These are phyloP conservation scores for Patella vulgata DNA, from an alignment of 1,140 invertebrate genomes.

Conservation along the genomic window DNA sequence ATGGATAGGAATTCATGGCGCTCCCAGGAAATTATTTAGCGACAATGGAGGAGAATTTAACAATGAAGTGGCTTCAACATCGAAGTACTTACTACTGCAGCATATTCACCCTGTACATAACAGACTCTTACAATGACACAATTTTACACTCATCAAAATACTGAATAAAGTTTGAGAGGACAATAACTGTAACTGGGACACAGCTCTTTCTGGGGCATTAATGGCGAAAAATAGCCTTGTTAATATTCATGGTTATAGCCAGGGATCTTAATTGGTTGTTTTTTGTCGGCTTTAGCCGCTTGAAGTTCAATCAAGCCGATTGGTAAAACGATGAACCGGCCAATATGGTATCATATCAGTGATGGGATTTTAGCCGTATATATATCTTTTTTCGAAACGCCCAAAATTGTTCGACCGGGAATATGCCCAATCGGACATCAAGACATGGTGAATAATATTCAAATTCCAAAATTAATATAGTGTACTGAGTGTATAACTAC, in stretches of 20 bases:
- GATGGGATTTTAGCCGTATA: no score
- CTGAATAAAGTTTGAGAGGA: slow-evolving; percentile 3
- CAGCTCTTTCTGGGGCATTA: not conserved
- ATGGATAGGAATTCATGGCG: slow-evolving; percentile 12
- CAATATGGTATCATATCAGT: no score
- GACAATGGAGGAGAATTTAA: slow-evolving; percentile 22
- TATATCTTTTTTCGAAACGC: no score
- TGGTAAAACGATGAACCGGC: no score
- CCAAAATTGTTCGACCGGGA: no score
- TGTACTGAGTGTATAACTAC: no score
- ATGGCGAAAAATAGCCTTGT: slow-evolving; percentile 3
- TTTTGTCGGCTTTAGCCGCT: no score
- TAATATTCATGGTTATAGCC: slow-evolving; percentile 19
- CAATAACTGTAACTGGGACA: slow-evolving; percentile 6
- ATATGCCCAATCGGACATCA: no score
- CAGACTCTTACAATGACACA: slow-evolving; percentile 14
- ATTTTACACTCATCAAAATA: slow-evolving; percentile 14
- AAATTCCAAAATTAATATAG: no score
- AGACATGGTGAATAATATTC: no score
- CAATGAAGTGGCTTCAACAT: slow-evolving; percentile 16
- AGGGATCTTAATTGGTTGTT: no score
- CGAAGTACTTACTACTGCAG: slow-evolving; percentile 19
- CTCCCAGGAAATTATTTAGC: slow-evolving; percentile 13
- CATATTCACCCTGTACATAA: slow-evolving; percentile 18
- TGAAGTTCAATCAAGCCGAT: no score